Evolutionary conservation across 1,140 invertebrate genomes (phyloP).

Genomic region (Zaprionus tsacasi): DNA sequence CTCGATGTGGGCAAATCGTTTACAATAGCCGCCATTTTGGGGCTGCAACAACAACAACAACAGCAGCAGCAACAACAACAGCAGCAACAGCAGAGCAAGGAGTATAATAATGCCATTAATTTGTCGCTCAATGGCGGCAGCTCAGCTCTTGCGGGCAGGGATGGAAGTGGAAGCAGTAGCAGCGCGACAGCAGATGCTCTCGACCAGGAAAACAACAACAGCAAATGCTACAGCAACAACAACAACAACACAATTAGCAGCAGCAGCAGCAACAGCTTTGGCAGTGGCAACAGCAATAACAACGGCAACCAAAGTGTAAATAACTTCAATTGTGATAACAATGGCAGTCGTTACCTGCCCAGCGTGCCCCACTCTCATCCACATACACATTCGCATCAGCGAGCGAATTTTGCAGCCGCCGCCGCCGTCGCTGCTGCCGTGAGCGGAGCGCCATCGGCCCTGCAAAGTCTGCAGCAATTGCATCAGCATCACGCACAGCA

Average conservation of each 20-base stretch:
- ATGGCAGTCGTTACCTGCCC: constrained; percentile 64
- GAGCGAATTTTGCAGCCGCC: constrained; percentile 56
- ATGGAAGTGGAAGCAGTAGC: neutral
- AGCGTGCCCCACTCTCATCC: constrained; percentile 40
- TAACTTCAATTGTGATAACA: constrained; percentile 82
- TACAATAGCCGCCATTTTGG: constrained; percentile 92
- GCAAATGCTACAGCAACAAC: constrained; percentile 48
- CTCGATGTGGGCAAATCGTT: constrained; percentile 87
- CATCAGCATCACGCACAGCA: constrained; percentile 83
- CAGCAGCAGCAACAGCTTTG: constrained; percentile 47
- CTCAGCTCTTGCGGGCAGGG: constrained; percentile 28
- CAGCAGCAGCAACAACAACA: constrained; percentile 20
- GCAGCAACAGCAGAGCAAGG: constrained; percentile 63
- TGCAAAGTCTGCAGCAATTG: constrained; percentile 82
- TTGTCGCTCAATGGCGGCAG: constrained; percentile 76
- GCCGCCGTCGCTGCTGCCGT: constrained; percentile 65
- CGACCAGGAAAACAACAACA: constrained; percentile 50
- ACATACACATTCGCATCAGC: constrained; percentile 50
- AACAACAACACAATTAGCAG: constrained; percentile 33
- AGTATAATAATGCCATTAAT: constrained; percentile 84
- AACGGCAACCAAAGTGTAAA: constrained; percentile 71
- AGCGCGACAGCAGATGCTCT: constrained; percentile 11
- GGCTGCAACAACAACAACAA: constrained; percentile 84
- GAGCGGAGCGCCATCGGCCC: constrained; percentile 66
- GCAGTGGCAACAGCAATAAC: constrained; percentile 44